Base-by-base conservation (phyloP, 2,797 vertebrate species). In the Leptodactylus fallax region DNA sequence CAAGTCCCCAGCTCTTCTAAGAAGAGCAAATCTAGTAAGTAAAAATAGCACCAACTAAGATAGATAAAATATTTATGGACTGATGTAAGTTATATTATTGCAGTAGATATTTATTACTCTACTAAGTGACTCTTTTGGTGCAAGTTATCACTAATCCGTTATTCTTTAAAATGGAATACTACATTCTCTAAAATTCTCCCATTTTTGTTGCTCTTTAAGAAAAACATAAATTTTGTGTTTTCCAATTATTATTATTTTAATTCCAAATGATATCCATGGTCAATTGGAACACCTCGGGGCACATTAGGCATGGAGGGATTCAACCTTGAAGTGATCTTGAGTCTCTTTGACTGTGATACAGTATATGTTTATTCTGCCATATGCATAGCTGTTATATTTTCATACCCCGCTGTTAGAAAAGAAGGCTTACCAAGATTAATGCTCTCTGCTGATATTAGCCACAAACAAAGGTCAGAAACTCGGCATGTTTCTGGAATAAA, bases 381-480 rank as follows among this genome's bases (percentile, higher is more conserved):
- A 81, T 81, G 49, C 79, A 86, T 71, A 76, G 79, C 79, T 86
- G 58, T 82, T 77, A 77, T 72, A 72, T 81, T 89, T 81, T 76
- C 80, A 86, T 85, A 49, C 80, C 87, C 83, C 45, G 84, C 87
- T 89, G 87, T 82, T 89, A 67, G 58, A 69, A 85, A 86, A 77
- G 72, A 81, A 85, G 69, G 76, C 83, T 88, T 89, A 86, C 83
- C 72, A 71, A 89, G 87, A 89, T 89, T 89, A 89, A 81, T 89
- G 87, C 83, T 82, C 79, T 89, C 87, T 85, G 71, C 69, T 89
- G 87, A 89, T 89, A 89, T 86, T 89, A 86, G 84, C 87, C 79
- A 86, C 87, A 89, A 89, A 88, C 83, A 88, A 89, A 89, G 87
- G 83, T 86, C 83, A 89, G 79, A 85, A 85, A 74, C 58, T 63